These are phyloP conservation scores for Tetramorium alpestre DNA, from an alignment of 1,140 invertebrate genomes.

Conservation along the genomic window DNA sequence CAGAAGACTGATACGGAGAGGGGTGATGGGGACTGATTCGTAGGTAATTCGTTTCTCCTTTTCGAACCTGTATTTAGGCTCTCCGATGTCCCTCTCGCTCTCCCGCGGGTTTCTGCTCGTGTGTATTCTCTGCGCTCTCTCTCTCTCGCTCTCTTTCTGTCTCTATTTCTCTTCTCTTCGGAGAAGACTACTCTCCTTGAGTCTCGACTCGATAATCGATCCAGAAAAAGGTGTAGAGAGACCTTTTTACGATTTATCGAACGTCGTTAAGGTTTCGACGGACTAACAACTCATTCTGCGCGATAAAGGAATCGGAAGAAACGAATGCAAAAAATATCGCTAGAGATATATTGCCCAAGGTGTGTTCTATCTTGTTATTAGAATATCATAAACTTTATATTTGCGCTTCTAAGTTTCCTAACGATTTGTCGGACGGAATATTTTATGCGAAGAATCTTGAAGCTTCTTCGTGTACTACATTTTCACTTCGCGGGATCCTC, in stretches of 20 bases:
- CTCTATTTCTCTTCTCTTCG: background rate
- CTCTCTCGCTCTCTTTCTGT: background rate
- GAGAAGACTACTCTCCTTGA: slow-evolving; percentile 5
- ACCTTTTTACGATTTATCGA: slow-evolving; percentile 68
- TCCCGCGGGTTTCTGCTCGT: background rate
- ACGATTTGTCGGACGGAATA: background rate
- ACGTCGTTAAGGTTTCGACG: slow-evolving; percentile 18
- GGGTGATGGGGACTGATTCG: slow-evolving; percentile 64
- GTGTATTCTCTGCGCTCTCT: background rate
- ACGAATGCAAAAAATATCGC: slow-evolving; percentile 32
- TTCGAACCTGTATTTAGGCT: slow-evolving; percentile 74
- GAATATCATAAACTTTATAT: background rate
- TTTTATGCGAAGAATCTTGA: slow-evolving; percentile 8
- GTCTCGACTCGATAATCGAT: slow-evolving; percentile 60
- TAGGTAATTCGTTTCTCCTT: slow-evolving; percentile 77
- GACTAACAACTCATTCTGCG: slow-evolving; percentile 40
- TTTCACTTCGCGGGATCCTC: background rate
- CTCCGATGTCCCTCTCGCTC: slow-evolving; percentile 22
- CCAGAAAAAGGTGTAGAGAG: slow-evolving; percentile 48
- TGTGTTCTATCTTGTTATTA: background rate
- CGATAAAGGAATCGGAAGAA: background rate
- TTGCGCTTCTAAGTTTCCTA: background rate
- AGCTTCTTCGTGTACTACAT: background rate
- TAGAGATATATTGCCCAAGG: background rate
- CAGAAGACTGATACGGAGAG: slow-evolving; percentile 46